These are phyloP conservation scores for Oreochromis spilurus DNA, from an alignment of 2,113 vertebrate genomes.

Conservation along the genomic window DNA sequence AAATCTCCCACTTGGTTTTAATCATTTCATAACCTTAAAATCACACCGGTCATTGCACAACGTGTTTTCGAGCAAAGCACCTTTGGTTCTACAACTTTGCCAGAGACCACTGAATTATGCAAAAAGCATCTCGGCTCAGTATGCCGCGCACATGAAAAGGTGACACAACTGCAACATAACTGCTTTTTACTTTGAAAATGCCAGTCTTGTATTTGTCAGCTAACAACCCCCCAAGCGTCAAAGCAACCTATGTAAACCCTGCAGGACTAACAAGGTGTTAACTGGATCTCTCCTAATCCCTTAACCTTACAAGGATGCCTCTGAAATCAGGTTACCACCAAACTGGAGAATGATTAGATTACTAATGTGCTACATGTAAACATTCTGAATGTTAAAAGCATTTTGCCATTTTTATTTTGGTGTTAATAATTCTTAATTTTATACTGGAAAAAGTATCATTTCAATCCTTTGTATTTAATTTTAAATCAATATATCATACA, in stretches of 20 bases:
- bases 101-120: slow-evolving; percentile 8
- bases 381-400: background rate
- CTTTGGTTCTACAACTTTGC: background rate
- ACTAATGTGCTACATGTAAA: slow-evolving; percentile 4
- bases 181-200: slow-evolving; percentile 35
- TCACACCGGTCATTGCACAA: background rate
- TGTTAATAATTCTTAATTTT: background rate
- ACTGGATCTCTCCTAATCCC: slow-evolving; percentile 16
- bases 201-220: slow-evolving; percentile 25
- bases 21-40: slow-evolving; percentile 7
- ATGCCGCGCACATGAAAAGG: background rate
- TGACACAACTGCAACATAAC: slow-evolving; percentile 20
- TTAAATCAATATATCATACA: background rate
- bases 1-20: slow-evolving; percentile 5
- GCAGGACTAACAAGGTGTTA: slow-evolving; percentile 20
- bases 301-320: slow-evolving; percentile 20
- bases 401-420: background rate
- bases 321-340: slow-evolving; percentile 12
- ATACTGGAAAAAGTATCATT: background rate
- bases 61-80: background rate
- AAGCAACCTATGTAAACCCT: slow-evolving; percentile 24
- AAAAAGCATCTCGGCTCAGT: background rate
- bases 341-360: slow-evolving; percentile 3
- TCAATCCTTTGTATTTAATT: background rate
- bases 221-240: slow-evolving; percentile 4